Base-by-base conservation (phyloP, 64 coral and sea anemone genomes). In the Trachythela sp. region DNA sequence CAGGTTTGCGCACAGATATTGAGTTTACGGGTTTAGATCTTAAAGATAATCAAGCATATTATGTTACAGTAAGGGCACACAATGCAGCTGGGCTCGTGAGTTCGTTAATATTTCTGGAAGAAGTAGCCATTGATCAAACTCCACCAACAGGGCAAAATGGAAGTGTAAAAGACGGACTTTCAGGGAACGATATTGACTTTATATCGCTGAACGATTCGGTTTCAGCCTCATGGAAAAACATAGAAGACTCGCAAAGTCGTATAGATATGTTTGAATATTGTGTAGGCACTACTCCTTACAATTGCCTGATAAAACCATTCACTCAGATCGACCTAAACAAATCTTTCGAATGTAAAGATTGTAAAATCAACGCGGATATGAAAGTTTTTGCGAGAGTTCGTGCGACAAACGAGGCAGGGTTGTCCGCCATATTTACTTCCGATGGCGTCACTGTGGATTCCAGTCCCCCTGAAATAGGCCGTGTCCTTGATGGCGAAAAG, bases 241-340 rank as follows among this genome's bases (percentile, higher is more conserved):
- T 95, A 33, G 92, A 88, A 88, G 94, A 95, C 39, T 41, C 91
- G 35, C 91, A 95, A 76, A 95, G 94, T 39, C 86, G 85, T 42
- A 54, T 95, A 38, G 77, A 49, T 9, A 91, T 92, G 38, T 95
- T 92, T 56, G 91, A 95, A 33, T 95, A 91, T 88, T 85, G 91
- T 51, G 89, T 95, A 70, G 91, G 94, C 3, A 86, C 90, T 10
- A 92, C 84, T 83, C 36, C 26, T 17, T 68, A 87, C 48, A 90
- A 87, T 54, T 77, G 49, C 67, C 85, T 84, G 34, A 42, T 95
- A 54, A 92, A 90, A 83, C 42, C 68, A 2, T 92, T 54, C 45
- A 87, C n/a, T 6, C 36, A 90, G 75, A 91, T 64, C 33, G 91
- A 88, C 5, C 60, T 88, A 4, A 85, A 92, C 1, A 95, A 88